These are phyloP conservation scores for Asarcornis scutulata DNA, from an alignment of 2,113 vertebrate species.

Conservation along the genomic window DNA sequence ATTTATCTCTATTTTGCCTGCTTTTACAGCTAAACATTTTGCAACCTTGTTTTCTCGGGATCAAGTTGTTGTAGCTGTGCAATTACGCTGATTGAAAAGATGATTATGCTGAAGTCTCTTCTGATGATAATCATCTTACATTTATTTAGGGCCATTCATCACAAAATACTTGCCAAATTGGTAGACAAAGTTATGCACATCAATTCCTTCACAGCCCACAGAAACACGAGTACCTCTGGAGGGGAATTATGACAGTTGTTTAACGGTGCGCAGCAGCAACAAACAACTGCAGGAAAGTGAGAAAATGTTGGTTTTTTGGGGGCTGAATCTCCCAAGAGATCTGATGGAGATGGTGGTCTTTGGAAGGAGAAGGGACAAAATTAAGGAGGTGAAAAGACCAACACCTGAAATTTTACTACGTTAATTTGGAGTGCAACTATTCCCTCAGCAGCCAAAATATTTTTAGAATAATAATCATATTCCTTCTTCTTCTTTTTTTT, in stretches of 20 bases:
- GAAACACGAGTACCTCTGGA: neutral
- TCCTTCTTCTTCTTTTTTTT: neutral
- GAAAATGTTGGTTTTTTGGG: neutral
- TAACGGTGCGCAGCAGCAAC: neutral
- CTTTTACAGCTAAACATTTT: neutral
- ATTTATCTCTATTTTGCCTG: neutral
- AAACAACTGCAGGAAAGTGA: neutral
- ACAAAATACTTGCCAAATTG: neutral
- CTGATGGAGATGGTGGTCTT: accelerated
- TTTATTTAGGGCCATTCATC: constrained; percentile 19
- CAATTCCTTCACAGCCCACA: neutral
- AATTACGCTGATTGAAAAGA: constrained; percentile 12
- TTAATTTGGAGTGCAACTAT: neutral
- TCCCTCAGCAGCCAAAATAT: neutral
- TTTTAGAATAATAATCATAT: neutral
- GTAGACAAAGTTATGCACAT: neutral
- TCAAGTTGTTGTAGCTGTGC: constrained; percentile 7
- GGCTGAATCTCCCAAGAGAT: no score
- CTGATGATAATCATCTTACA: neutral
- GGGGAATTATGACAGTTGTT: neutral
- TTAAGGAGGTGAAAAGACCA: neutral
- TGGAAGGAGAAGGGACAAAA: neutral
- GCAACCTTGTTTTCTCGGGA: neutral
- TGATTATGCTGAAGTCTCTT: neutral
- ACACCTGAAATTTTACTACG: neutral